Evolutionary conservation across 2,113 vertebrate genomes (phyloP), one percentile per base, ranked within the genome.

Genomic region (Pelodiscus sinensis): DNA sequence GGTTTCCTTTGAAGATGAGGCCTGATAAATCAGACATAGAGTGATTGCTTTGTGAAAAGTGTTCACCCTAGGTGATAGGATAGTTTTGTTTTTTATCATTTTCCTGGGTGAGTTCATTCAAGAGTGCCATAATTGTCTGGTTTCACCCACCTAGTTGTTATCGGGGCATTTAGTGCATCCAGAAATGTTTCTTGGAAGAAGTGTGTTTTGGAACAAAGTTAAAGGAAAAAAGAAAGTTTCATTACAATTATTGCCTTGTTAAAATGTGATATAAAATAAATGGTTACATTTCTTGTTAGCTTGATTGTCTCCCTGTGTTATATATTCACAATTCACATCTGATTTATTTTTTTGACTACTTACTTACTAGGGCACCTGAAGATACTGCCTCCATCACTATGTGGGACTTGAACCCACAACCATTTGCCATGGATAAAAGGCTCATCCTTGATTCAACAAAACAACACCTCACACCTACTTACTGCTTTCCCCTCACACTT

Each of bases 171-270:
- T 68, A 68, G 1, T 35, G 7, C 80, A 44, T 58, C 91, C 71
- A 52, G 25, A 35, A 91, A 91, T 56, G 21, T 15, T 81, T 80
- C 18, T 75, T 80, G n/a, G 90, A 90, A 80, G 27, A 86, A 81
- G 54, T 22, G 3, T 58, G 0, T 25, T 35, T 80, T 90, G 78
- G 58, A 27, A 60, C 8, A 10, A 16, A 87, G 79, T 78, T 92
- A 44, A n/a, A 78, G 58, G 79, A 94, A 56, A 29, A 78, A 84
- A 86, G 52, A 86, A 81, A 95, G 90, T 89, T 88, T 31, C 9
- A 21, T 79, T 62, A 62, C 6, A 79, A 8, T 21, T 15, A 71
- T 79, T 22, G 56, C 6, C 77, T 87, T 90, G 88, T 89, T 7
- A 92, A 94, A 81, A 2, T 75, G 16, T 38, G 4, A 58, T 19